These are phyloP conservation scores for Bombus waltoni DNA, from an alignment of 1,140 invertebrate genomes.

Conservation along the genomic window DNA sequence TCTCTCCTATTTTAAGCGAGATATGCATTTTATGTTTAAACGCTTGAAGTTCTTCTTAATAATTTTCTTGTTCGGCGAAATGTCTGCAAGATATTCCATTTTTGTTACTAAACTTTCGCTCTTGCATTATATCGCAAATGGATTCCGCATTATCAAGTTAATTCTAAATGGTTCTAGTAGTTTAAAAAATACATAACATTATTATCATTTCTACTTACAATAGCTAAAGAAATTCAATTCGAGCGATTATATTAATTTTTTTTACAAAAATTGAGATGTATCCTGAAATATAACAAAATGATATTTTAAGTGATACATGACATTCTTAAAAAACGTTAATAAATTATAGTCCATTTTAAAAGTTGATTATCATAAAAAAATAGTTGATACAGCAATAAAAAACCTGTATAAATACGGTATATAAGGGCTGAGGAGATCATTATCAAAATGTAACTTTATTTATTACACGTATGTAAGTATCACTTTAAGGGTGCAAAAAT, in stretches of 20 bases:
- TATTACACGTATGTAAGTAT: too few relatives aligned
- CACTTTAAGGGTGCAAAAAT: neutral
- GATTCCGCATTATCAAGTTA: neutral
- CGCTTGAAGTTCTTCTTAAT: neutral
- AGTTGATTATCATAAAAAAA: neutral
- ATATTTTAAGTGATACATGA: neutral
- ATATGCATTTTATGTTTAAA: neutral
- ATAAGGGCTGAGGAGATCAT: neutral
- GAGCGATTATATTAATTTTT: neutral
- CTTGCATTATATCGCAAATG: neutral
- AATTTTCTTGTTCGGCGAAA: neutral
- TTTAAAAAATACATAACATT: neutral
- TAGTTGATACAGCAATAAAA: neutral
- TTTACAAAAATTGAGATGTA: neutral
- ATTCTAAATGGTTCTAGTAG: neutral
- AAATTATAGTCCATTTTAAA: neutral
- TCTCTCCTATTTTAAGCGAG: neutral
- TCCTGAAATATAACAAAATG: neutral
- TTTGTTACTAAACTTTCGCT: neutral
- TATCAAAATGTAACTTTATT: neutral
- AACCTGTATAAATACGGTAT: neutral
- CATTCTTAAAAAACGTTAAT: neutral
- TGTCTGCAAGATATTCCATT: neutral
- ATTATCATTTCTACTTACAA: neutral
- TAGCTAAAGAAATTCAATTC: neutral